Evolutionary conservation across 1,140 invertebrate species (phyloP), one percentile per base, ranked within the genome.

Genomic region (Pogonus chalceus): DNA sequence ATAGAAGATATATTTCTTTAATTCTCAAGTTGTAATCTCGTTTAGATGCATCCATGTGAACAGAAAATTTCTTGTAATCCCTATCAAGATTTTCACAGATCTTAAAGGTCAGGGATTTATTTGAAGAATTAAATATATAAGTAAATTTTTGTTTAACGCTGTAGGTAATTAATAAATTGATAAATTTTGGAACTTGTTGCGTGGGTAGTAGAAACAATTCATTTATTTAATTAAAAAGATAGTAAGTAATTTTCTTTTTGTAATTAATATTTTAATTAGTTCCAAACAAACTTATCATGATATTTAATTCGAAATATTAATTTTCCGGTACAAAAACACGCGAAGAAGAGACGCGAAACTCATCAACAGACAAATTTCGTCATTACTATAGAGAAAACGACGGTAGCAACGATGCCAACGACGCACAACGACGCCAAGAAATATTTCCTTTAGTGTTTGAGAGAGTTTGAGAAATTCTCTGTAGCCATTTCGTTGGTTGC

Each of bases 221-320:
- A 31, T 31, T 31, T 31, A 7, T 31, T 4, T 31, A 4, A 14
- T 31, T 31, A 7, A 31, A 7, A 31, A 31, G n/a, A n/a, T 31
- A 31, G 4, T 14, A 31, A 31, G 4, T 31, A 14, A 4, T 31
- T 31, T 31, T 4, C 26, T 31, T 31, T 31, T 14, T 31, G 37
- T 18, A 43, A 43, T 43, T 43, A 12, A 43, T 43, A 43, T 43
- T 43, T 43, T 43, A 43, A 43, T 43, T 43, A 43, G 37, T 43
- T 43, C 18, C 18, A 18, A 43, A 18, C 37, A 43, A 43, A 43
- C 9, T 43, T 43, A 18, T 43, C 37, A 18, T 4, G 37, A 43
- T 43, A 43, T 43, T 43, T 43, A 43, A 43, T 43, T 43, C 37
- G 3, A 18, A 43, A 43, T 43, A 43, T 43, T 43, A 43, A 43